Percentiles rank a stretch among this genome's conserved stretches.
Evolutionary conservation across 2,113 vertebrate species (phyloP).

Genomic region (Paraplagusia blochii): DNA sequence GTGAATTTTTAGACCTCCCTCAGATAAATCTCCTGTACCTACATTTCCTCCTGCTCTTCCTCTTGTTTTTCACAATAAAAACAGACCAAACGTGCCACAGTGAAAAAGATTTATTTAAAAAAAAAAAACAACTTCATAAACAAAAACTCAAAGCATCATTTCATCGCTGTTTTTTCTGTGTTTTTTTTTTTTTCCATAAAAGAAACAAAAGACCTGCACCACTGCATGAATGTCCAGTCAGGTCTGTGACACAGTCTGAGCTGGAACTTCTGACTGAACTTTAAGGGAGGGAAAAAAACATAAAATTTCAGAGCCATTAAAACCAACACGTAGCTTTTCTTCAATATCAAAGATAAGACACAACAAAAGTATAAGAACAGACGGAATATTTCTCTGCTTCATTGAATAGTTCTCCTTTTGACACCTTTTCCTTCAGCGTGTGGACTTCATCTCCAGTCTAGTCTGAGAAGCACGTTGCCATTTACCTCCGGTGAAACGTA

Average conservation of each 20-base stretch:
- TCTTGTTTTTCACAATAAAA: background rate
- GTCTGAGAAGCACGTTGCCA: constrained; percentile 35
- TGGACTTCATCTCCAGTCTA: background rate
- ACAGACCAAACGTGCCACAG: constrained; percentile 6
- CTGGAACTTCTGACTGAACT: no score
- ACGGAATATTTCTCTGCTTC: constrained; percentile 33
- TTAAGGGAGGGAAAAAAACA: no score
- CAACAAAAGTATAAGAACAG: constrained; percentile 19
- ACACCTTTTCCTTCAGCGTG: no score
- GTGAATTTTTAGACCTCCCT: no score
- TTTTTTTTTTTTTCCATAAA: constrained; percentile 9
- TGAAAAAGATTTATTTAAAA: constrained; percentile 54
- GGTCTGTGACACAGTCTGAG: no score
- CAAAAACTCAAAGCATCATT: constrained; percentile 45
- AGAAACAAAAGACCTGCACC: constrained; percentile 33
- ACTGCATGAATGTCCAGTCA: constrained; percentile 41
- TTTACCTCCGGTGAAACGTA: constrained; percentile 42
- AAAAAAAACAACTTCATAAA: constrained; percentile 40
- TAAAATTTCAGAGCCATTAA: constrained; percentile 10
- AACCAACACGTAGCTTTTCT: constrained; percentile 22
- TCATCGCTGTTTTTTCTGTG: constrained; percentile 29
- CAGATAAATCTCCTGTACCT: no score
- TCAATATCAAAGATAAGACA: constrained; percentile 21
- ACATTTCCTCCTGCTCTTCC: background rate
- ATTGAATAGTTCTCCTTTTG: background rate